Evolutionary conservation across 2,797 vertebrate species (phyloP).

Genomic region (Xenops minutus): DNA sequence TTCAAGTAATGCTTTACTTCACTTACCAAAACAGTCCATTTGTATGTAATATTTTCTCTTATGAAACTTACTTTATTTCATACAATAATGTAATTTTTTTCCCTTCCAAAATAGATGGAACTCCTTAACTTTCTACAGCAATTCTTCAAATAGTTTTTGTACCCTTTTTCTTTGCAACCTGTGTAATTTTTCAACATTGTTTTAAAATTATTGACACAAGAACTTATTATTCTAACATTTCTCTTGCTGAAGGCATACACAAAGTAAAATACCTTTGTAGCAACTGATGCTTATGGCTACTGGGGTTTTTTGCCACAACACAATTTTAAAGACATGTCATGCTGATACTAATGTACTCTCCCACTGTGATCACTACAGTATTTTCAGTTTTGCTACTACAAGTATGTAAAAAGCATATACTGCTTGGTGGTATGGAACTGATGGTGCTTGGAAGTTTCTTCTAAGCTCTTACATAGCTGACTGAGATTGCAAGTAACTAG

Average conservation of each 20-base stretch:
- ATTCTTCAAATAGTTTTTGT: not conserved
- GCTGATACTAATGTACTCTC: not conserved
- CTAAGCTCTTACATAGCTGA: not conserved
- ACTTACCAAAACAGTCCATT: not conserved
- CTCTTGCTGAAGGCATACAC: not conserved
- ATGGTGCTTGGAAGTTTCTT: not conserved
- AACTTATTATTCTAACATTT: not conserved
- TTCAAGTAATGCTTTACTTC: not conserved
- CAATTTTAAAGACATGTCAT: not conserved
- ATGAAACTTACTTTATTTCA: not conserved
- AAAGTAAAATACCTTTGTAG: not conserved
- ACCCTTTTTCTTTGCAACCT: not conserved
- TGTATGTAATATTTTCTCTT: not conserved
- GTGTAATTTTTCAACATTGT: not conserved
- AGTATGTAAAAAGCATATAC: not conserved
- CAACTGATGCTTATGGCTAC: not conserved
- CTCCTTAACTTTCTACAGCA: not conserved
- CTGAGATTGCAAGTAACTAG: not conserved
- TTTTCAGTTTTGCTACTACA: not conserved
- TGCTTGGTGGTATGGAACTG: not conserved
- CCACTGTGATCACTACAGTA: not conserved
- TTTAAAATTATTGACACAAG: not conserved
- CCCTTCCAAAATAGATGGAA: not conserved
- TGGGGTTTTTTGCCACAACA: not conserved
- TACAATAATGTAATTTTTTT: not conserved